Percentiles rank a stretch among this genome's conserved stretches.
phyloP scores from a whole-genome alignment of 2,888 invertebrate species.

The Resseliella maxima region DNA sequence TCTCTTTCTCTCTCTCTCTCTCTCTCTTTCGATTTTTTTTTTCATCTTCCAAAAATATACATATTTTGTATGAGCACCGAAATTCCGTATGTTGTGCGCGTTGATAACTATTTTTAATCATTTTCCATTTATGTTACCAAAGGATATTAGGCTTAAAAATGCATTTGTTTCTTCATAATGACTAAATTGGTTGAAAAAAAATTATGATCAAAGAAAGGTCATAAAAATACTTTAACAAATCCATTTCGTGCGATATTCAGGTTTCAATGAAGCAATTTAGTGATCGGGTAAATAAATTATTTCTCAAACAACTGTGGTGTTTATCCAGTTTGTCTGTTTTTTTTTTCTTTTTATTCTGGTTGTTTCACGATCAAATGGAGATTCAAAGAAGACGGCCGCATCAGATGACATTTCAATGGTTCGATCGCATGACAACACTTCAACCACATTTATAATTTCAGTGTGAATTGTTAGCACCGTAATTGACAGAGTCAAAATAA shows the following conservation, averaged over 20 bases:
- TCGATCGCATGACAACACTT: slow-evolving; percentile 13
- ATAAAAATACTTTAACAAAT: slow-evolving; percentile 37
- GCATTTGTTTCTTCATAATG: background rate
- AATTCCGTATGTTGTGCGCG: background rate
- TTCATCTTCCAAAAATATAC: background rate
- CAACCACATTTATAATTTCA: slow-evolving; percentile 37
- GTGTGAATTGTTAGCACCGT: slow-evolving; percentile 45
- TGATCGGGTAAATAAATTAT: background rate
- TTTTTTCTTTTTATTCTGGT: background rate
- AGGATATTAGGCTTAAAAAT: background rate
- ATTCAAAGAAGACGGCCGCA: slow-evolving; percentile 51
- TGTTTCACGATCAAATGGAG: background rate
- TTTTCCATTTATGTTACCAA: background rate
- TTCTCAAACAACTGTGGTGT: background rate
- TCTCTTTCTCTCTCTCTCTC: too few species aligned
- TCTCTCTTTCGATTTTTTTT: too few species aligned
- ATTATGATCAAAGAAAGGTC: slow-evolving; percentile 41
- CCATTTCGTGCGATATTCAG: background rate
- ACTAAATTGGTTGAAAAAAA: background rate
- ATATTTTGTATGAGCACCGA: background rate
- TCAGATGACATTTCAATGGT: slow-evolving; percentile 48
- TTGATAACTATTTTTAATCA: background rate
- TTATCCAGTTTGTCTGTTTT: background rate
- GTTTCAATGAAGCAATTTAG: slow-evolving; percentile 22
- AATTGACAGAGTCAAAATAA: slow-evolving; percentile 10